A percentile compares a stretch with the other conserved stretches of the same genome.
Evolutionary conservation across 2,888 invertebrate species (phyloP).

Genomic region (Lymantria dispar): DNA sequence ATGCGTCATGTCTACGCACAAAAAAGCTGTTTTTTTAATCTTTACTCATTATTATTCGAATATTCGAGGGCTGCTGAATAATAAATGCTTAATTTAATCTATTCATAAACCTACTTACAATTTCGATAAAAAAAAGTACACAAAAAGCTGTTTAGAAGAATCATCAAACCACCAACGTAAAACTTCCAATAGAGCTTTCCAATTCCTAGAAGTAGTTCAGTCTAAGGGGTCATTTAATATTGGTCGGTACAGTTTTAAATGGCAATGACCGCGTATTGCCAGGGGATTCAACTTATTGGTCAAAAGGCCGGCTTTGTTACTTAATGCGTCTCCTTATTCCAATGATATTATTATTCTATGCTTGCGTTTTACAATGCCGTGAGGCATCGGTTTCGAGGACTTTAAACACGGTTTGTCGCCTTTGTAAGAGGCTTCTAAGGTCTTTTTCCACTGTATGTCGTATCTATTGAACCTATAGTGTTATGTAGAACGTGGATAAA

Average conservation of each 20-base stretch:
- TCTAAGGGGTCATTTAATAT: conserved; percentile 21
- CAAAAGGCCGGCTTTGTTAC: conserved; percentile 23
- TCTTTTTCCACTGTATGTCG: too few species aligned
- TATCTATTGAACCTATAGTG: too few species aligned
- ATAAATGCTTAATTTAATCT: conserved; percentile 12
- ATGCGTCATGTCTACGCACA: neutral
- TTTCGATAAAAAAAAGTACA: neutral
- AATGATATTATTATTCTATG: too few species aligned
- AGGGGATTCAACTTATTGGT: conserved; percentile 31
- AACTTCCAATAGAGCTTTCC: conserved; percentile 21
- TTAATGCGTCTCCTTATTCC: conserved; percentile 19
- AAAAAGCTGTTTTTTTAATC: too few species aligned
- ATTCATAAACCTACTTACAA: conserved; percentile 11
- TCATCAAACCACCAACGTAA: conserved; percentile 17
- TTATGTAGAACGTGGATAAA: too few species aligned
- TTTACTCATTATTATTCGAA: neutral
- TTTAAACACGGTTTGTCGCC: too few species aligned
- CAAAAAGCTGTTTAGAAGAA: conserved; percentile 34
- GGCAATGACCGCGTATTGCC: conserved; percentile 58
- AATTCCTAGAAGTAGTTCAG: neutral
- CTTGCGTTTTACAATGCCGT: too few species aligned
- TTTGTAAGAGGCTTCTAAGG: too few species aligned
- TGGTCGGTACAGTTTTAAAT: conserved; percentile 50
- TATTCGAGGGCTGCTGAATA: neutral
- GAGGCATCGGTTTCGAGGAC: too few species aligned